A percentile compares a stretch with the other conserved stretches of the same genome.
Evolutionary conservation across 2,113 vertebrate species (phyloP).

Genomic region (Sceloporus tristichus): DNA sequence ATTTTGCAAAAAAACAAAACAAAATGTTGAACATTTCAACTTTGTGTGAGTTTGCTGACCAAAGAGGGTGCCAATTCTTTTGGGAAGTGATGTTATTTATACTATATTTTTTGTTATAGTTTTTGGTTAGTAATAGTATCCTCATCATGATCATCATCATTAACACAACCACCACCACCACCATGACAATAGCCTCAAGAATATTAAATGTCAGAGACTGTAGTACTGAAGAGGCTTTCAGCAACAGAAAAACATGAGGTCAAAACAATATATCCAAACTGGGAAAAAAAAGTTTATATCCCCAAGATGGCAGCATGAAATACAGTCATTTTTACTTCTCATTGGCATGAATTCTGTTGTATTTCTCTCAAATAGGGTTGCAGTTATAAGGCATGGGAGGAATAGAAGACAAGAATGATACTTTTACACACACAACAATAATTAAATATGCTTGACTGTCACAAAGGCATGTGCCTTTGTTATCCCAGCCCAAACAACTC

Average conservation of each 20-base stretch:
- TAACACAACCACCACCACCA: no score
- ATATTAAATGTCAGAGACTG: background rate
- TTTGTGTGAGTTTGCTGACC: background rate
- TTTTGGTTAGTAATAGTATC: background rate
- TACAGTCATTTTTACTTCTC: background rate
- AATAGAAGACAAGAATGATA: background rate
- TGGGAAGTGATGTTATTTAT: background rate
- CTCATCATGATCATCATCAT: no score
- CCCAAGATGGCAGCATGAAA: background rate
- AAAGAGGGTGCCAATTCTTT: background rate
- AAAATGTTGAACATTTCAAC: conserved; percentile 1
- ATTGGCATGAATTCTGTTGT: background rate
- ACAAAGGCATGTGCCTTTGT: no score
- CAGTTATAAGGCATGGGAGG: background rate
- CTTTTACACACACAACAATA: background rate
- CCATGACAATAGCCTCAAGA: no score
- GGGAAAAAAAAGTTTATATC: background rate
- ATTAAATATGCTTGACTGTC: no score
- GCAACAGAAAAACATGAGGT: background rate
- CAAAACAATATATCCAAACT: background rate
- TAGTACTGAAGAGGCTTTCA: background rate
- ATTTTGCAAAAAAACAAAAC: conserved; percentile 7
- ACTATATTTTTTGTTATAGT: conserved; percentile 18
- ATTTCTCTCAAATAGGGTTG: background rate
- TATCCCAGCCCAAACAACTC: no score